Conservation (phyloP, 2,888 invertebrate genomes). For the Phengaris arion region DNA sequence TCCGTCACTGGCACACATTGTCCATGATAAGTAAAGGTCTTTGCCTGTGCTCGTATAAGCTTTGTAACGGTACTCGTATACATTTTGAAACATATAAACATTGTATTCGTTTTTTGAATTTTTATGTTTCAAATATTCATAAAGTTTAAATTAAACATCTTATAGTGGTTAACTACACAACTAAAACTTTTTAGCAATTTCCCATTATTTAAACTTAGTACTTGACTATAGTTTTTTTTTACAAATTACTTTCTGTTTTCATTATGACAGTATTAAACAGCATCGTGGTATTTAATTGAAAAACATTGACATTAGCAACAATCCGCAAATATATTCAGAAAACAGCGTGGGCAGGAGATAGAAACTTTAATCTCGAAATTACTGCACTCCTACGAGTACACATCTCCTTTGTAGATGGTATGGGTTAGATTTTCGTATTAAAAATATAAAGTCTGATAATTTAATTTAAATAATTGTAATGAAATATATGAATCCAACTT, state of each 20-base stretch:
- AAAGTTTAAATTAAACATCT: too few species aligned
- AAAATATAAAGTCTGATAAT: background rate
- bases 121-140: too few species aligned
- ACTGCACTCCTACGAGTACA: background rate
- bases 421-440: background rate
- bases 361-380: background rate
- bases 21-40: constrained; percentile 16
- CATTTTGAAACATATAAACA: too few species aligned
- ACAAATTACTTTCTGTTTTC: too few species aligned
- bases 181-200: too few species aligned
- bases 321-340: background rate
- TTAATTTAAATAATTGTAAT: background rate
- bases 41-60: background rate
- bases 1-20: constrained; percentile 16
- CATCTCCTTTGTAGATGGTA: background rate
- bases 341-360: background rate
- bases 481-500: background rate
- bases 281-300: background rate
- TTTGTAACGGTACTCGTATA: background rate
- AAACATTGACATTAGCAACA: background rate
- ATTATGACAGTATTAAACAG: too few species aligned
- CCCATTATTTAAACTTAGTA: too few species aligned
- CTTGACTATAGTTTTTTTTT: too few species aligned
- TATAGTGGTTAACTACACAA: too few species aligned
- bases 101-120: too few species aligned